Evolutionary conservation across 2,797 vertebrate genomes (phyloP).

Genomic region (Chanos chanos): DNA sequence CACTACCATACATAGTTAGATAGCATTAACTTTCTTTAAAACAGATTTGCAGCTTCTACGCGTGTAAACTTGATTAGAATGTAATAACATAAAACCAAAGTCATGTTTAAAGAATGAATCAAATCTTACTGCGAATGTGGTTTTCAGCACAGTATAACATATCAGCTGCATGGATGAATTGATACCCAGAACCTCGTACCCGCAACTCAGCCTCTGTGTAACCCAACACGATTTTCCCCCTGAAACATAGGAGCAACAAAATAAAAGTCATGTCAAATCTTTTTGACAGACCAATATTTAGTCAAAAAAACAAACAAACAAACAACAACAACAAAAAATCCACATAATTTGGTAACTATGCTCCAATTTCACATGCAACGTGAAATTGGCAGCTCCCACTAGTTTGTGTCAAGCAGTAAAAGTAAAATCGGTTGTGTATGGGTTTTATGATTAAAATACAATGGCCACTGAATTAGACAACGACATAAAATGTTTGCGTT

Average conservation of each 20-base stretch:
- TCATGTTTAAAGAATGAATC: background rate
- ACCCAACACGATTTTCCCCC: slow-evolving; percentile 79
- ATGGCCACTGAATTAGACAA: background rate
- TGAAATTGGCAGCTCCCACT: too few relatives aligned
- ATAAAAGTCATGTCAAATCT: background rate
- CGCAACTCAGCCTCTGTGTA: slow-evolving; percentile 80
- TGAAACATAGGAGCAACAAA: slow-evolving; percentile 40
- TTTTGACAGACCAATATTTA: background rate
- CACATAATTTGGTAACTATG: too few relatives aligned
- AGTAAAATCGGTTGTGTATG: too few relatives aligned
- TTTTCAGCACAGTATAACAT: slow-evolving; percentile 84
- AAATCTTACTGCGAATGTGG: slow-evolving; percentile 77
- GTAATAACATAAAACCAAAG: background rate
- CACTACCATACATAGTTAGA: too few relatives aligned
- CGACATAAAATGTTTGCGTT: background rate
- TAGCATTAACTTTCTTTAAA: too few relatives aligned
- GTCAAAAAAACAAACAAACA: too few relatives aligned
- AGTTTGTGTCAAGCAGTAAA: too few relatives aligned
- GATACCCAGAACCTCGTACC: slow-evolving; percentile 77
- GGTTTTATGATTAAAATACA: background rate
- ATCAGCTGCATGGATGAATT: slow-evolving; percentile 82
- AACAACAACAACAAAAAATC: too few relatives aligned
- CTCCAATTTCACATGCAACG: too few relatives aligned
- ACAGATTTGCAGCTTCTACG: background rate
- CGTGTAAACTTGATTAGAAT: background rate